A percentile compares a stretch with the other conserved stretches of the same genome.
Conservation (phyloP, 2,888 invertebrate genomes). For the Hyppa rectilinea region DNA sequence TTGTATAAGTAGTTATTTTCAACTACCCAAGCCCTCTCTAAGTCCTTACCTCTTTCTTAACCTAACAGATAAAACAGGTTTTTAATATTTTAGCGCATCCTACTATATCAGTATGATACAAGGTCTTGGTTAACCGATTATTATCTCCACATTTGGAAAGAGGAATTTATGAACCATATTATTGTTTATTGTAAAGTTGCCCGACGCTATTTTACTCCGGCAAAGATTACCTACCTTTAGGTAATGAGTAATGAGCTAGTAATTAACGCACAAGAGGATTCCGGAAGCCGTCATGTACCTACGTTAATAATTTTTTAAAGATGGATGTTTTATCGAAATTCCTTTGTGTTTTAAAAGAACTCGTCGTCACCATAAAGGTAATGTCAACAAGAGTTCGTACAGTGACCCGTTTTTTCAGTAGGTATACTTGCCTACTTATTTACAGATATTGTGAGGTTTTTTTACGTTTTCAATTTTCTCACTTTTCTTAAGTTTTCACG, state of each 20-base stretch:
- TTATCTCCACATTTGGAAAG: constrained; percentile 5
- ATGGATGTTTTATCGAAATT: constrained; percentile 5
- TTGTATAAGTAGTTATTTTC: background rate
- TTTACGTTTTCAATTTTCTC: too few species aligned
- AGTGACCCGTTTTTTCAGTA: background rate
- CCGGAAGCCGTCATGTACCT: constrained; percentile 21
- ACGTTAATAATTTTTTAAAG: constrained; percentile 18
- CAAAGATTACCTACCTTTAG: background rate
- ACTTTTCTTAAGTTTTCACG: too few species aligned
- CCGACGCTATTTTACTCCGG: constrained; percentile 12
- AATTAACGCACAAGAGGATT: constrained; percentile 29
- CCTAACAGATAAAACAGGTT: background rate
- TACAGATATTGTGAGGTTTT: background rate
- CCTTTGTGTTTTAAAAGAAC: background rate
- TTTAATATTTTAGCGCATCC: too few species aligned
- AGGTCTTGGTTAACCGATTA: background rate
- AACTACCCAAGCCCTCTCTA: background rate
- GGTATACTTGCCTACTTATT: background rate
- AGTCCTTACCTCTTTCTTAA: background rate
- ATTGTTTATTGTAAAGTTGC: constrained; percentile 2
- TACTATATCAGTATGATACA: background rate
- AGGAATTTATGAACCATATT: constrained; percentile 17
- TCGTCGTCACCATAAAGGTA: constrained; percentile 3
- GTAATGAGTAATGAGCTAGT: constrained; percentile 22
- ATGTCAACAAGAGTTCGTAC: background rate